Conservation (phyloP, 2,113 vertebrate genomes). For the Hemibagrus wyckioides region DNA sequence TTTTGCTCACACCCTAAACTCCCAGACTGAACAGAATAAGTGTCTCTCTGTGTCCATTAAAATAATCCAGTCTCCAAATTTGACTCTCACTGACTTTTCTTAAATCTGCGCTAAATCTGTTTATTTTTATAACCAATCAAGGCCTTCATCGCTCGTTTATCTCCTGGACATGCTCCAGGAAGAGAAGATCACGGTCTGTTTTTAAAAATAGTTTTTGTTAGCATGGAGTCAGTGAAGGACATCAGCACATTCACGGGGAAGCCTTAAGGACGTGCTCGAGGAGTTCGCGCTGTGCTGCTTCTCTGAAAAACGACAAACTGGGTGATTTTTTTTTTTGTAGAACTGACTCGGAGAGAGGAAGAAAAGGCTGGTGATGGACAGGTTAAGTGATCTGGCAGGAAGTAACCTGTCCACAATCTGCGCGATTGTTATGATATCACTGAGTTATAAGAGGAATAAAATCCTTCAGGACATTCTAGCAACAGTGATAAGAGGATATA, state of each 20-base stretch:
- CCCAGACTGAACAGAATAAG: neutral
- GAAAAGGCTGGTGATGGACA: neutral
- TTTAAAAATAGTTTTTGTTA: slow-evolving; percentile 13
- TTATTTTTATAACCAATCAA: neutral
- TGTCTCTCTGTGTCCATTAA: too few species aligned
- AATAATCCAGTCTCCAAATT: neutral
- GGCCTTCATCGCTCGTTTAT: neutral
- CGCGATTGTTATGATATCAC: neutral
- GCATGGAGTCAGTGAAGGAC: slow-evolving; percentile 13
- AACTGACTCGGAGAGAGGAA: neutral
- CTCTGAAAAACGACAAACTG: neutral
- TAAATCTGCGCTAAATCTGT: neutral
- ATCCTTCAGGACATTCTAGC: neutral
- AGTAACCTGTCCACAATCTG: neutral
- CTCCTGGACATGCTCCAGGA: neutral
- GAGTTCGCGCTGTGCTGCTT: neutral
- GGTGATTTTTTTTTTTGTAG: neutral
- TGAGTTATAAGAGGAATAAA: neutral
- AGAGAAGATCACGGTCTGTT: neutral
- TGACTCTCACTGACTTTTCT: neutral
- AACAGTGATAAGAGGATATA: neutral
- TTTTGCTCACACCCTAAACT: neutral
- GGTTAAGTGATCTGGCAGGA: neutral
- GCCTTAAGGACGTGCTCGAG: neutral
- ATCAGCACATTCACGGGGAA: neutral